These are phyloP conservation scores for Hoplostethus mediterraneus DNA, from an alignment of 2,797 vertebrate genomes.

Conservation along the genomic window DNA sequence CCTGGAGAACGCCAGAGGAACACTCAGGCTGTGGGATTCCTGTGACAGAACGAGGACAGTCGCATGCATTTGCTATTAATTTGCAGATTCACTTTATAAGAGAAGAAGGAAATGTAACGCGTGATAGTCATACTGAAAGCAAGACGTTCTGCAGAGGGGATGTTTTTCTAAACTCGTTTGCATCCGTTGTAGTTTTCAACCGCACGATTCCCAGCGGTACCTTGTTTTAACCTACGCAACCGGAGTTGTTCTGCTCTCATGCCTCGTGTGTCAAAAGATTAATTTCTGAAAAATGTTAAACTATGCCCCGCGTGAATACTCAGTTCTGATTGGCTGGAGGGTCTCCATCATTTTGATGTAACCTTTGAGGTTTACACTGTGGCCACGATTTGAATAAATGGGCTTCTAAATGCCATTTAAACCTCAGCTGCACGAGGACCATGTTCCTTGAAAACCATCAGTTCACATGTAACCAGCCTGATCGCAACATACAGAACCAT, in stretches of 20 bases:
- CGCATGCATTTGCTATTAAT: conserved; percentile 56
- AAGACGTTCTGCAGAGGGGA: conserved; percentile 35
- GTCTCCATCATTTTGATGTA: background rate
- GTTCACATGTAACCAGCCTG: background rate
- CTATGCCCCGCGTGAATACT: conserved; percentile 1
- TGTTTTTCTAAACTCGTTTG: conserved; percentile 45
- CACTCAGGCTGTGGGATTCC: conserved; percentile 59
- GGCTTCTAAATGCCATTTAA: background rate
- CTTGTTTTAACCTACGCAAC: conserved; percentile 26
- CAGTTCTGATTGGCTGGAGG: background rate
- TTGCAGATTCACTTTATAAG: conserved; percentile 53
- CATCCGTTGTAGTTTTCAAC: conserved; percentile 14
- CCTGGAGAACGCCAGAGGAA: conserved; percentile 65
- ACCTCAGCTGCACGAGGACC: background rate
- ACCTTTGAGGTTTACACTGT: conserved; percentile 16
- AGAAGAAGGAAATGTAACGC: conserved; percentile 20
- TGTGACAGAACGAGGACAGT: conserved; percentile 81
- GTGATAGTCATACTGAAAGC: background rate
- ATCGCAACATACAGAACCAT: too few relatives aligned
- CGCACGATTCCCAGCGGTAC: conserved; percentile 14
- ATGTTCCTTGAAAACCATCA: background rate
- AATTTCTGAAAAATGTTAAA: conserved; percentile 21
- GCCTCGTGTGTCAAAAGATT: conserved; percentile 13
- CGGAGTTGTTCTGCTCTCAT: conserved; percentile 15
- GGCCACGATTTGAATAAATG: conserved; percentile 17